phyloP scores from a whole-genome alignment of 2,888 invertebrate species.

The Polymixis lichenea region DNA sequence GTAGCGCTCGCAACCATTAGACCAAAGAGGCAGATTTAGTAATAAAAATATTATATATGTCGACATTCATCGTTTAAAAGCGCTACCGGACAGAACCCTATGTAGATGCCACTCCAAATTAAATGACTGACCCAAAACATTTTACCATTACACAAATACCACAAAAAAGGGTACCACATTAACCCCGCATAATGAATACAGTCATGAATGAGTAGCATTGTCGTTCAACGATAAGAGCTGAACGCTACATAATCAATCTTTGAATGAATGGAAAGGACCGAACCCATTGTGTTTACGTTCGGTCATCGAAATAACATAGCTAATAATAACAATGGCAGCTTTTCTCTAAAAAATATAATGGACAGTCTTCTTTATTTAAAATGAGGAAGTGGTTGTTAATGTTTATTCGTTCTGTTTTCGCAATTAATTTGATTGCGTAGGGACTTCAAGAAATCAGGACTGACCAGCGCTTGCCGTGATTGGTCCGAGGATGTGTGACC shows the following conservation, averaged over 20 bases:
- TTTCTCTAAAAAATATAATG: constrained; percentile 43
- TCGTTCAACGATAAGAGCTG: constrained; percentile 40
- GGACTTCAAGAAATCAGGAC: background rate
- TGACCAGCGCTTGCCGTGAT: too few relatives aligned
- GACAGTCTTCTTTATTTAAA: constrained; percentile 25
- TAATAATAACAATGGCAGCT: constrained; percentile 25
- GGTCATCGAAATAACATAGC: constrained; percentile 45
- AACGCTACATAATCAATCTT: constrained; percentile 49
- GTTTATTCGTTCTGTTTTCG: background rate
- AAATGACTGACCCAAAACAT: constrained; percentile 30
- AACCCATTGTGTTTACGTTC: constrained; percentile 46
- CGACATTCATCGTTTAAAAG: background rate
- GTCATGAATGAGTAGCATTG: constrained; percentile 45
- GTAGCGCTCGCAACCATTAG: too few relatives aligned
- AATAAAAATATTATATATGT: too few relatives aligned
- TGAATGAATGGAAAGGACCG: constrained; percentile 51
- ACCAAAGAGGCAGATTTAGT: too few relatives aligned
- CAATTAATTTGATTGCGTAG: constrained; percentile 1
- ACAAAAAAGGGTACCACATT: constrained; percentile 22
- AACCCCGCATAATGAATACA: constrained; percentile 40
- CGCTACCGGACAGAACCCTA: background rate
- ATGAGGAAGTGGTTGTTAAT: background rate
- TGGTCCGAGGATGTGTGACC: too few relatives aligned
- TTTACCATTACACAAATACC: constrained; percentile 5
- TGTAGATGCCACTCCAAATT: constrained; percentile 22